phyloP scores from a whole-genome alignment of 2,888 invertebrate species.

The Pyrocoelia pectoralis region DNA sequence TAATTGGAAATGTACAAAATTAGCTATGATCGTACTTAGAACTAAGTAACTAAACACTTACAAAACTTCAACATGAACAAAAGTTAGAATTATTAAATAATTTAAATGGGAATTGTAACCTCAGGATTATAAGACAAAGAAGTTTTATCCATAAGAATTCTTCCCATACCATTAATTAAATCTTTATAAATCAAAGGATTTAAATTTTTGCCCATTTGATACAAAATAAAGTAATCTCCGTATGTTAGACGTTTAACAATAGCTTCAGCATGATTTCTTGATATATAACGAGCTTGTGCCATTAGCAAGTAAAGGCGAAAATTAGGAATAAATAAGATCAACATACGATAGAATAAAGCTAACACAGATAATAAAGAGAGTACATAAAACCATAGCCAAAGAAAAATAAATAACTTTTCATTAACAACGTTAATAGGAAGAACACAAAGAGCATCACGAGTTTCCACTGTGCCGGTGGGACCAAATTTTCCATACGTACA shows the following conservation, averaged over 20 bases:
- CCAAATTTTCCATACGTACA: conserved; percentile 69
- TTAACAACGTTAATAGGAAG: conserved; percentile 80
- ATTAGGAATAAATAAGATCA: conserved; percentile 65
- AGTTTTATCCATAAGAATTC: conserved; percentile 37
- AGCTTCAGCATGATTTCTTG: conserved; percentile 58
- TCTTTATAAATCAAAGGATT: conserved; percentile 74
- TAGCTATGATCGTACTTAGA: no score
- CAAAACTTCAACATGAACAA: no score
- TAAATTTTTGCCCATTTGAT: conserved; percentile 79
- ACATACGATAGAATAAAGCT: conserved; percentile 71
- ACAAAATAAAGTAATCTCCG: conserved; percentile 82
- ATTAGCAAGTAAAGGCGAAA: conserved; percentile 69
- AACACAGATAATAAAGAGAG: conserved; percentile 69
- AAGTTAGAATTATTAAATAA: no score
- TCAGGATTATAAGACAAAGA: conserved; percentile 41
- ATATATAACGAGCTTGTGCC: conserved; percentile 67
- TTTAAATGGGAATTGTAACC: conserved; percentile 42
- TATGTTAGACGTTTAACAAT: conserved; percentile 66
- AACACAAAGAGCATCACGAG: conserved; percentile 73
- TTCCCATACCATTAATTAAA: conserved; percentile 58
- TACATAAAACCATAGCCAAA: conserved; percentile 79
- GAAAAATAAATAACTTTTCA: conserved; percentile 78
- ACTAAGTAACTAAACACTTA: no score
- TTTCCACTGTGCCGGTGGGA: conserved; percentile 66
- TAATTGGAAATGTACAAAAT: no score